Evolutionary conservation across 2,797 vertebrate genomes (phyloP), one percentile per base, ranked within the genome.

Genomic region (Poeciliopsis gracilis): DNA sequence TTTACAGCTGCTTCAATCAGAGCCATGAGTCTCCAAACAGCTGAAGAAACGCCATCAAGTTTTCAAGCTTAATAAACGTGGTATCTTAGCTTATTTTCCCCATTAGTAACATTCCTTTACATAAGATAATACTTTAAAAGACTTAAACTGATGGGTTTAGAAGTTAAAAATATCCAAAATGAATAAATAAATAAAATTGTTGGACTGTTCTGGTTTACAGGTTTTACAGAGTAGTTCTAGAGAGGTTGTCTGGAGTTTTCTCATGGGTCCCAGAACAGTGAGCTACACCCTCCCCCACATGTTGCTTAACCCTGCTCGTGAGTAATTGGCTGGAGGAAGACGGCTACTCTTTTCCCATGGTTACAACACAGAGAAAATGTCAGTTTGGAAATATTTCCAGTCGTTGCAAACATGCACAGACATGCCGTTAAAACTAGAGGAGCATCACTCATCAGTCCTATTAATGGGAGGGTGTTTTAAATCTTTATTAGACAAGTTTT

Each of bases 1-100:
- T 79, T 36, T 53, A n/a, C 36, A 59, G 63, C 61, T 79, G 80
- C 36, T 73, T 25, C 51, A 16, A 36, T n/a, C 1, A 12, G 45
- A 41, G 33, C 16, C 16, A 30, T 25, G 23, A 71, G 38, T 43
- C 16, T 59, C 57, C 3, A 13, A 77, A 43, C 61, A 81, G 28
- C 33, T 45, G 18, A 30, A 18, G 28, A 49, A 13, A 36, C 25
- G 28, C 16, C 8, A 33, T 28, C 46, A 36, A 76, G 67, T 41
- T 61, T 38, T 23, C 15, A 36, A 66, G 61, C 61, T 20, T 9
- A 20, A 33, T 63, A 33, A 30, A 63, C 33, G 6, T 63, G 15
- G 11, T 9, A 63, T 2, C 30, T 16, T 63, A 36, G 59, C 16
- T 33, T 33, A 11, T 38, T 23, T 66, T 25, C 33, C 36, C 18